Percentiles rank a stretch among this genome's conserved stretches.
Conservation (phyloP, 2,113 vertebrate genomes). For the Eidolon helvum region DNA sequence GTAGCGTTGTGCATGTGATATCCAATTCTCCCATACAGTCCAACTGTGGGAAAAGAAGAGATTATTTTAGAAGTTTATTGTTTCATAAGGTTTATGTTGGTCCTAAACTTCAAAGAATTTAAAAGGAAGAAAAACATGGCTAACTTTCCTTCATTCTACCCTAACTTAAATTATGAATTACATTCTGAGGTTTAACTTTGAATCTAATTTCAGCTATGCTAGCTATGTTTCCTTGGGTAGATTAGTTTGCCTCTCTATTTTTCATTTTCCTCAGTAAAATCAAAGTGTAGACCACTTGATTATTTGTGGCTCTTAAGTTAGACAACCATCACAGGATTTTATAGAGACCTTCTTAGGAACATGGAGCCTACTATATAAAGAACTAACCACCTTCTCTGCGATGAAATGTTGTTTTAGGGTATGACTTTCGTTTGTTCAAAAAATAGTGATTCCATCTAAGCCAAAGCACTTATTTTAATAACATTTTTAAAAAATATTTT, state of each 20-base stretch:
- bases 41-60: neutral
- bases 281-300: neutral
- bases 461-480: slow-evolving; percentile 4
- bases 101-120: neutral
- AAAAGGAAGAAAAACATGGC: neutral
- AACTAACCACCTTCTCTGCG: neutral
- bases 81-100: slow-evolving; percentile 33
- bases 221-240: neutral
- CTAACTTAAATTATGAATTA: neutral
- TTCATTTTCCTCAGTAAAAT: slow-evolving; percentile 20
- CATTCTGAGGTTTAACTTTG: neutral
- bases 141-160: neutral
- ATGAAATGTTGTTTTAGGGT: neutral
- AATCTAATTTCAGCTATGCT: neutral
- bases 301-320: neutral
- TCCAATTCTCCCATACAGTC: neutral
- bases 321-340: neutral
- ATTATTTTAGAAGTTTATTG: slow-evolving; percentile 4
- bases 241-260: neutral
- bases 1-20: neutral
- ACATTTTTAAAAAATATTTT: slow-evolving; percentile 7
- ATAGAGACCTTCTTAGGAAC: neutral
- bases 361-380: neutral
- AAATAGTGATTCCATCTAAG: neutral
- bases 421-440: neutral